Conservation (phyloP, 2,113 vertebrate species). For the Thamnaconus septentrionalis region DNA sequence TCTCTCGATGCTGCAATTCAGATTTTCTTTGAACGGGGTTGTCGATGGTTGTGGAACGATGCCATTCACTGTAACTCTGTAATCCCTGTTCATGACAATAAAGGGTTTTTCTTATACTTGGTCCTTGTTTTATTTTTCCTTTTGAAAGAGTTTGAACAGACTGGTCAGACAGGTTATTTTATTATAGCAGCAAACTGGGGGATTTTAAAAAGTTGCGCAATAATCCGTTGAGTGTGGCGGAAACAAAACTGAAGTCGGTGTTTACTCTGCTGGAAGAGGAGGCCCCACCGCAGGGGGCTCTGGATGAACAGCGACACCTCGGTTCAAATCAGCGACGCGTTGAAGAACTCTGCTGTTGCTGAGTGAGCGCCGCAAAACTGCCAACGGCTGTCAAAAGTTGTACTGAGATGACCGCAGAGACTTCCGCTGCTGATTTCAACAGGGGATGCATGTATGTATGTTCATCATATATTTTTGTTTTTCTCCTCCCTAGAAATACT, state of each 20-base stretch:
- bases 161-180: no score
- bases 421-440: no score
- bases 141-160: background rate
- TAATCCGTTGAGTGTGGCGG: background rate
- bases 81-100: constrained; percentile 58
- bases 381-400: no score
- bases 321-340: background rate
- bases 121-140: background rate
- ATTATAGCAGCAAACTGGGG: no score
- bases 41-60: constrained; percentile 48
- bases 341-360: background rate
- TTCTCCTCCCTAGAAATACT: no score
- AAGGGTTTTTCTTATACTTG: constrained; percentile 42
- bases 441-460: no score
- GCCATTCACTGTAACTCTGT: constrained; percentile 60
- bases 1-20: constrained; percentile 65
- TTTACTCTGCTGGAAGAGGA: background rate
- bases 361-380: no score
- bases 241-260: background rate
- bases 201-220: no score
- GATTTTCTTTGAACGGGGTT: constrained; percentile 36
- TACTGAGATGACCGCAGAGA: no score
- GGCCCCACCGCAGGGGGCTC: background rate
- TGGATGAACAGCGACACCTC: background rate
- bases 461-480: no score